Base-by-base conservation (phyloP, 2,888 invertebrate species). In the Callinectes sapidus region DNA sequence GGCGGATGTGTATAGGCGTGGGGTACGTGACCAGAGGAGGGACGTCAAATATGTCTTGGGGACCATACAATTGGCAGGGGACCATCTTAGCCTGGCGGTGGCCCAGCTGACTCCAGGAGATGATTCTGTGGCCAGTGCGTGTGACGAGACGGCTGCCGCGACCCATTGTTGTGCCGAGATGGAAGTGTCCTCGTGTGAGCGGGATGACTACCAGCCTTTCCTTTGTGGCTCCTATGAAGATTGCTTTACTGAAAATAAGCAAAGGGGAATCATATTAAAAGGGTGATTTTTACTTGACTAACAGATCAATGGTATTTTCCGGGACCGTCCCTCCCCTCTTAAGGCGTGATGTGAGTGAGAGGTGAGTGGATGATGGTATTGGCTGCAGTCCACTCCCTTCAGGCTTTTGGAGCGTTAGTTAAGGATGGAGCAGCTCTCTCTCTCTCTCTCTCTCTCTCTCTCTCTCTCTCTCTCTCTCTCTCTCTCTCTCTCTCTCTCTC, bases 211-310 rank as follows among this genome's bases (percentile, higher is more conserved):
- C 14, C 23, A 86, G 23, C 39, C 71, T 71, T 86, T 32, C 86
- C 86, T 39, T 48, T 71, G 10, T 61, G n/a, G 71, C n/a, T 28
- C 71, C n/a, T 71, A 71, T 71, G 71, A 71, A 71, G 71, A 71
- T 71, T 13, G 10, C n/a, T 28, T 71, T 23, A 71, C 6, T n/a
- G 71, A 71, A 71, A 71, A n/a, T n/a, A 28, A n/a, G n/a, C 28
- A 28, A 71, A 71, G 6, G 13, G 2, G 10, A 61, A 71, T 23
- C 10, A 71, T n/a, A 13, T 71, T 71, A 28, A 28, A 71, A 71
- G n/a, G 71, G 28, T 71, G 71, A 28, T 13, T 71, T 71, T 28
- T 8, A n/a, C 71, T 2, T 28, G 13, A n/a, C 28, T 71, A 28
- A 10, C 71, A 71, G 71, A 23, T 28, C 28, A 28, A 71, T n/a